phyloP scores from a whole-genome alignment of 2,797 vertebrate species.

The Sebastes kiyomatsui region DNA sequence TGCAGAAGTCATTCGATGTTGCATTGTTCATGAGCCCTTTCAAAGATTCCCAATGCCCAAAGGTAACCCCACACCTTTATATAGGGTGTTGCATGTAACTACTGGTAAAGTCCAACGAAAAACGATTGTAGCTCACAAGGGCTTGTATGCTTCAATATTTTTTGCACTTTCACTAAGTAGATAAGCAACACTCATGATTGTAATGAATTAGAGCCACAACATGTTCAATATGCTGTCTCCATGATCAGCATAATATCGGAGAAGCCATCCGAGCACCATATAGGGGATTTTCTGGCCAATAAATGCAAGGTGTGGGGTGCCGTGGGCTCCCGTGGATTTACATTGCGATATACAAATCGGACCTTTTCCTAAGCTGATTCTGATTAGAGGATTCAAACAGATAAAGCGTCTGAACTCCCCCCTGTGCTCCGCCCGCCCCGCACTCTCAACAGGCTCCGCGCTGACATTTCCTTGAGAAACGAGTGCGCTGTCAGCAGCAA shows the following conservation, averaged over 20 bases:
- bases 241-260: background rate
- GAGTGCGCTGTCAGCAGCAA: constrained; percentile 69
- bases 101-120: background rate
- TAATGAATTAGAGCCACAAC: background rate
- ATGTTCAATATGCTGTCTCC: background rate
- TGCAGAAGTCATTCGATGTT: background rate
- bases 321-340: constrained; percentile 38
- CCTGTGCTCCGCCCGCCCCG: background rate
- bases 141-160: background rate
- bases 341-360: constrained; percentile 66
- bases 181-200: background rate
- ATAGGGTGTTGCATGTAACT: background rate
- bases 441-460: constrained; percentile 57
- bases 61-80: background rate
- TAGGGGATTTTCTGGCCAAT: background rate
- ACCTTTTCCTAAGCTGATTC: constrained; percentile 70
- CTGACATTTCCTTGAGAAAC: constrained; percentile 76
- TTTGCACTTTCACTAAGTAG: background rate
- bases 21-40: background rate
- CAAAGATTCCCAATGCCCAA: background rate
- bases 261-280: background rate
- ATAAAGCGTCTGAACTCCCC: constrained; percentile 37
- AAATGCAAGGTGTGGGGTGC: constrained; percentile 27
- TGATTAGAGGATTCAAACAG: constrained; percentile 67
- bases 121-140: background rate